Percentiles rank a stretch among this genome's conserved stretches.
phyloP scores from a whole-genome alignment of 1,140 invertebrate genomes.

The Eciton burchellii region DNA sequence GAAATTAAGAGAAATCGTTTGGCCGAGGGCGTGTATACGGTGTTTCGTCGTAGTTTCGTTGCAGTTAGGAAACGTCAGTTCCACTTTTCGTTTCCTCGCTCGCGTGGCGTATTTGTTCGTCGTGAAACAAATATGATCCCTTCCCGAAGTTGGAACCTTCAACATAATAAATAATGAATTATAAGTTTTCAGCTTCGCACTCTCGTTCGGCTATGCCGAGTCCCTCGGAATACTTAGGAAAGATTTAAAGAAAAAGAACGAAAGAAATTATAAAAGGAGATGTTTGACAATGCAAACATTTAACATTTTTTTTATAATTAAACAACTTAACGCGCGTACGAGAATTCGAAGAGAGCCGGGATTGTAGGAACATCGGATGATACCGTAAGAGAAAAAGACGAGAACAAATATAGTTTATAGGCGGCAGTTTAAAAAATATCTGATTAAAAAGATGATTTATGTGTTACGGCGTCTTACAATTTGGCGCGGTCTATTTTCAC shows the following conservation, averaged over 20 bases:
- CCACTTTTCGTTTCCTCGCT: slow-evolving; percentile 31
- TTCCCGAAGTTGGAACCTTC: slow-evolving; percentile 13
- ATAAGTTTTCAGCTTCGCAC: background rate
- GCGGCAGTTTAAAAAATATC: background rate
- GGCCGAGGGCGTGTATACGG: slow-evolving; percentile 31
- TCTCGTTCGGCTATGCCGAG: background rate
- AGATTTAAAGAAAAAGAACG: background rate
- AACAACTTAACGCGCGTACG: background rate
- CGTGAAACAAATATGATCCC: slow-evolving; percentile 16
- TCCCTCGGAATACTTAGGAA: background rate
- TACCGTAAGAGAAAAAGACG: background rate
- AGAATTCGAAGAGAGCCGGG: background rate
- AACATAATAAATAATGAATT: slow-evolving; percentile 7
- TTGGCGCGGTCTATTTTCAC: too few species aligned
- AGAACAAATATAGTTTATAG: background rate
- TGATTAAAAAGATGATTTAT: background rate
- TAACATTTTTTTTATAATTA: too few species aligned
- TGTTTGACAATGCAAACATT: background rate
- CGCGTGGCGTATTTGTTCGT: slow-evolving; percentile 22
- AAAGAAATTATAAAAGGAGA: background rate
- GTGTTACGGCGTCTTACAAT: background rate
- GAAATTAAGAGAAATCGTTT: slow-evolving; percentile 62
- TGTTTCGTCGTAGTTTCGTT: slow-evolving; percentile 44
- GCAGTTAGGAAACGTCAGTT: slow-evolving; percentile 43
- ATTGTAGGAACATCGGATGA: background rate